These are phyloP conservation scores for Nannospalax galili DNA, from an alignment of 2,113 vertebrate genomes.

Conservation along the genomic window DNA sequence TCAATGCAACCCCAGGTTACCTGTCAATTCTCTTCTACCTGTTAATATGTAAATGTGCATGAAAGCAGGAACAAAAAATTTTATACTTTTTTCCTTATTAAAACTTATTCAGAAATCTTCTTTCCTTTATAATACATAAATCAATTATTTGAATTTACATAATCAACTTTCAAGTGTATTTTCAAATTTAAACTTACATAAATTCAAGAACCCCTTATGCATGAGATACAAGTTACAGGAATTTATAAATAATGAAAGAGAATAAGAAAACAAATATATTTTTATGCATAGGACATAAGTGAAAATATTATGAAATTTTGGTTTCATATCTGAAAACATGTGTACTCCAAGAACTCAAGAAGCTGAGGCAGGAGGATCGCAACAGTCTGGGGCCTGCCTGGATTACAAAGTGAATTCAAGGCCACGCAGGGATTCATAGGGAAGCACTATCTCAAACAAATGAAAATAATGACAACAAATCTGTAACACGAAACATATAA, in stretches of 20 bases:
- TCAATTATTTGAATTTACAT: constrained; percentile 4
- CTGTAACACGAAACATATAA: neutral
- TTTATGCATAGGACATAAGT: neutral
- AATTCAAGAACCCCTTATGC: neutral
- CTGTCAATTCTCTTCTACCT: neutral
- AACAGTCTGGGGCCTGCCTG: neutral
- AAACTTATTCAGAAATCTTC: neutral
- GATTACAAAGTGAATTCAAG: neutral
- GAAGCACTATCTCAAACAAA: neutral
- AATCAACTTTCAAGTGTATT: neutral
- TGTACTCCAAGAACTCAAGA: neutral
- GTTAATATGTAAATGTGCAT: neutral
- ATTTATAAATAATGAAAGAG: neutral
- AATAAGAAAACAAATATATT: neutral
- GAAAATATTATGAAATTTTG: neutral
- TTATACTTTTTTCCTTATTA: neutral
- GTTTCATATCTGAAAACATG: neutral
- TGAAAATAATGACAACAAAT: neutral
- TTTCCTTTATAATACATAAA: neutral
- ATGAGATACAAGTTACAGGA: neutral
- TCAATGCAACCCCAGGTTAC: too few species aligned
- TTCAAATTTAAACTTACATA: neutral
- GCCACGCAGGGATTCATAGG: neutral
- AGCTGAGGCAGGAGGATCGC: too few species aligned
- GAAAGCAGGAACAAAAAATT: neutral